phyloP scores from a whole-genome alignment of 2,888 invertebrate genomes.

The Chaitophorus viminalis region DNA sequence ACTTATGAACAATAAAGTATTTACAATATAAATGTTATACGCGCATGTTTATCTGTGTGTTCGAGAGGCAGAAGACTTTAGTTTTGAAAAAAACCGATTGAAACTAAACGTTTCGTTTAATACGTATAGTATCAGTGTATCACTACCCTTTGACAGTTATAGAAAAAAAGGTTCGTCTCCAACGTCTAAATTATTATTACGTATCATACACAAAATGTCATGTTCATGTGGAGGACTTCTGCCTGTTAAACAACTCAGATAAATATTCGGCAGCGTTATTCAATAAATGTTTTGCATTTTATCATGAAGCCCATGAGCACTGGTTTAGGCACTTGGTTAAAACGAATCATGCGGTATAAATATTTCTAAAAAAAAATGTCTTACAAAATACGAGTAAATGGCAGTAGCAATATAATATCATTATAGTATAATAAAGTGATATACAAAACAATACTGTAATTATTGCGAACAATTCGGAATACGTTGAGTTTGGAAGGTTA shows the following conservation, averaged over 20 bases:
- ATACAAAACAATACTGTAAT: background rate
- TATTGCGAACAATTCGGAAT: background rate
- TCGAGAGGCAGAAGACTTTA: conserved; percentile 61
- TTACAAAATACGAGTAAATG: background rate
- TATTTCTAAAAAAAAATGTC: background rate
- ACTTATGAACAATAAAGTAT: conserved; percentile 58
- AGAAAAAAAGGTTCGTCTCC: background rate
- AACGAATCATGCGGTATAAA: conserved; percentile 17
- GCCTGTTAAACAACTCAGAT: conserved; percentile 60
- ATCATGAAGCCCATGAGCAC: conserved; percentile 42
- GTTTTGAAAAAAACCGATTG: background rate
- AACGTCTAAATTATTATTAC: background rate
- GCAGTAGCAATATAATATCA: background rate
- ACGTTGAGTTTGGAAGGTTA: background rate
- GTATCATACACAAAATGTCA: background rate
- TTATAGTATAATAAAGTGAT: no score
- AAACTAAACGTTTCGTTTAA: background rate
- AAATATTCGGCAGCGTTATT: conserved; percentile 19
- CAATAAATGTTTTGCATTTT: conserved; percentile 4
- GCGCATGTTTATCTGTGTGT: conserved; percentile 46
- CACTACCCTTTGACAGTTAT: background rate
- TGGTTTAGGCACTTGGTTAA: conserved; percentile 45
- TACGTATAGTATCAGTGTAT: background rate
- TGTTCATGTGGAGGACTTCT: conserved; percentile 30
- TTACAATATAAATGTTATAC: conserved; percentile 21